Conservation (phyloP, 1,140 invertebrate genomes). For the Tachypleus tridentatus region DNA sequence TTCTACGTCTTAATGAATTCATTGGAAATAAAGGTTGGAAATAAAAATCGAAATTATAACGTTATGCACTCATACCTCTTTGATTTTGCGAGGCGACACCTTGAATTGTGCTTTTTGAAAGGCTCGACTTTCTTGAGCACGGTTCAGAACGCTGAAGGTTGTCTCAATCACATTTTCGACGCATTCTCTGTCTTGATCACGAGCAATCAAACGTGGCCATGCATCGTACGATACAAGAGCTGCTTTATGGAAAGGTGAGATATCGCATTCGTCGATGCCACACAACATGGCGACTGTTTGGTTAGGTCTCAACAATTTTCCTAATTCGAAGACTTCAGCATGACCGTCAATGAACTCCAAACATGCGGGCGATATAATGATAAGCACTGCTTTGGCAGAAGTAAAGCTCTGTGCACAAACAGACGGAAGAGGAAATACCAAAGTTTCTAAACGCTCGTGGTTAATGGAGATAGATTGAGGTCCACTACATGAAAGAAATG, state of each 20-base stretch:
- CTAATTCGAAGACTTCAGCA: constrained; percentile 43
- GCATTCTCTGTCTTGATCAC: constrained; percentile 64
- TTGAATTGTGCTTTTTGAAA: constrained; percentile 50
- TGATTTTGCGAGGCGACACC: constrained; percentile 63
- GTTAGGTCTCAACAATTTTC: constrained; percentile 51
- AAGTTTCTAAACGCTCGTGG: no score
- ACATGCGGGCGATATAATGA: constrained; percentile 61
- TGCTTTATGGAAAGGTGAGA: constrained; percentile 39
- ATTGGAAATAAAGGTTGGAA: no score
- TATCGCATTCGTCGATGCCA: constrained; percentile 50
- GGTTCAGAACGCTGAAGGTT: no score
- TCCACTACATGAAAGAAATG: no score
- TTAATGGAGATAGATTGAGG: no score
- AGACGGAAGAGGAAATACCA: no score
- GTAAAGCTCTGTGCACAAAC: no score
- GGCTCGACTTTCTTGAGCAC: no score
- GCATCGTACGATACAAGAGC: constrained; percentile 52
- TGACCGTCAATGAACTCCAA: constrained; percentile 43
- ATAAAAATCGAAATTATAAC: no score
- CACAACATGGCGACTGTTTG: constrained; percentile 63
- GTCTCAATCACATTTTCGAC: no score
- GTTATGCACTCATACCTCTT: constrained; percentile 34
- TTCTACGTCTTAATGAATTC: no score
- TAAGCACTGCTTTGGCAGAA: constrained; percentile 31
- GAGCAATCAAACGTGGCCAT: constrained; percentile 61